These are phyloP conservation scores for Lepus timidus DNA, from an alignment of 2,113 vertebrate genomes.

Conservation along the genomic window DNA sequence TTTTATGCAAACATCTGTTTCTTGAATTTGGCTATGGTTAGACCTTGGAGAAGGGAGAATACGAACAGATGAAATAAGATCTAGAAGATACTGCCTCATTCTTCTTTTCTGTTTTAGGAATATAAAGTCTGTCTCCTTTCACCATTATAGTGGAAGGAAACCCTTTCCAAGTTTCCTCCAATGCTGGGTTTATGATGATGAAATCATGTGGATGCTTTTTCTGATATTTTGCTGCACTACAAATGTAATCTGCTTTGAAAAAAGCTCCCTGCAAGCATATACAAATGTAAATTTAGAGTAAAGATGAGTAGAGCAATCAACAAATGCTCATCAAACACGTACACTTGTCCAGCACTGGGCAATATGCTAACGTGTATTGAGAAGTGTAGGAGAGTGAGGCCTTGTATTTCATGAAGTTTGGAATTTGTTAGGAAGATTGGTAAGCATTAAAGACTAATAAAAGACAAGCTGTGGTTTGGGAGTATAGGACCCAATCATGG, in stretches of 20 bases:
- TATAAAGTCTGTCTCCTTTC: background rate
- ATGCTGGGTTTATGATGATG: background rate
- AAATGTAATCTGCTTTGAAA: background rate
- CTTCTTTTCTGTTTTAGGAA: background rate
- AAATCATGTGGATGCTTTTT: background rate
- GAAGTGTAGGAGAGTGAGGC: background rate
- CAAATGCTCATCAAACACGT: background rate
- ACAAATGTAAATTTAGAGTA: background rate
- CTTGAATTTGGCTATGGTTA: slow-evolving; percentile 74
- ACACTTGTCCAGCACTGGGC: background rate
- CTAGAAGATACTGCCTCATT: slow-evolving; percentile 42
- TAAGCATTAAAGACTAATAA: background rate
- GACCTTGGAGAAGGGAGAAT: slow-evolving; percentile 30
- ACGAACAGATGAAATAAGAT: slow-evolving; percentile 38
- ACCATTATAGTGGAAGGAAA: background rate
- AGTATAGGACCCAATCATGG: background rate
- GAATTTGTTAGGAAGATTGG: background rate
- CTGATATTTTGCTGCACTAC: background rate
- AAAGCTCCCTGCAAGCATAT: background rate
- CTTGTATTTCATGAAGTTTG: background rate
- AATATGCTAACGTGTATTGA: background rate
- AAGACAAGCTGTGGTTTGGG: background rate
- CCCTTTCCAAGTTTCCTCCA: slow-evolving; percentile 16
- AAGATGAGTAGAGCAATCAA: background rate
- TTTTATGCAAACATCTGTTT: slow-evolving; percentile 79